Conservation (phyloP, 2,113 vertebrate species). For the zebrafish (Danio rerio) region DNA sequence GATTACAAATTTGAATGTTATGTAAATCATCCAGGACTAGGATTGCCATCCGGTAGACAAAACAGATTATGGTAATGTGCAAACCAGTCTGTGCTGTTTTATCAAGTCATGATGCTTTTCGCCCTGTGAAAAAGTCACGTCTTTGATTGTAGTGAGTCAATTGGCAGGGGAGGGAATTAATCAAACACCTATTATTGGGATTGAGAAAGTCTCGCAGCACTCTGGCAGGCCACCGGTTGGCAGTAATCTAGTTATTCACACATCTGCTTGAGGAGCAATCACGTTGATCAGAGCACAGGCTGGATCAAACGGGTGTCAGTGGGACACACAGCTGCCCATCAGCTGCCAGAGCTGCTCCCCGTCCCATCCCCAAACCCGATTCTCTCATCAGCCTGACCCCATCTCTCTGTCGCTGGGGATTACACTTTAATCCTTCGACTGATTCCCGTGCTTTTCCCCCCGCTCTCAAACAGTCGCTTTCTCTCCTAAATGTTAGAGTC, state of each 20-base stretch:
- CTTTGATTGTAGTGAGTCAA: conserved; percentile 8
- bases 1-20: conserved; percentile 44
- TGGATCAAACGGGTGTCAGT: conserved; percentile 29
- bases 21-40: conserved; percentile 48
- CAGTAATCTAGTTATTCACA: conserved; percentile 35
- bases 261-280: conserved; percentile 43
- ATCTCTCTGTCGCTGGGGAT: conserved; percentile 50
- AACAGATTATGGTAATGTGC: not conserved
- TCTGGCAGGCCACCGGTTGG: not conserved
- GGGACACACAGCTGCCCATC: conserved; percentile 2
- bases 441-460: conserved; percentile 34
- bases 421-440: conserved; percentile 57
- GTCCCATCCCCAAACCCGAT: conserved; percentile 2
- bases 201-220: conserved; percentile 17
- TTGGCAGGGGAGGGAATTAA: not conserved
- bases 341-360: not conserved
- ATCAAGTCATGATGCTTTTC: not conserved
- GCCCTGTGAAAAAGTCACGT: not conserved
- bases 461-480: conserved; percentile 33
- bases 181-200: conserved; percentile 41
- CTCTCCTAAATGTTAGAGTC: conserved; percentile 50
- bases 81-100: conserved; percentile 3
- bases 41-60: conserved; percentile 28
- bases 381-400: conserved; percentile 39
- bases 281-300: conserved; percentile 35